Conservation (phyloP, 2,888 invertebrate genomes). For the Pseudococcus viburni region DNA sequence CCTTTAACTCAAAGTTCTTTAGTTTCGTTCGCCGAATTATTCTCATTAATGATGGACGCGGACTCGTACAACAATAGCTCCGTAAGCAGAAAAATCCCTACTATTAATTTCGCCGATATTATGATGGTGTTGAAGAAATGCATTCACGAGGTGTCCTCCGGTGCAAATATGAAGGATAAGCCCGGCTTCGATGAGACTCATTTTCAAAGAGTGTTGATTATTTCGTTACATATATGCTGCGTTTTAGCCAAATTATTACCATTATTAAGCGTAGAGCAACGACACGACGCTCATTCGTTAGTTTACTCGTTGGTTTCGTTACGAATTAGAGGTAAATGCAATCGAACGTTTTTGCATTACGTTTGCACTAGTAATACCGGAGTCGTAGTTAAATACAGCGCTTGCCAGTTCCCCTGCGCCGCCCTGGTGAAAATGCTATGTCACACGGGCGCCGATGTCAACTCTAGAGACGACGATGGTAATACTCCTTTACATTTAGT, state of each 20-base stretch:
- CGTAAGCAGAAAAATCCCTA: constrained; percentile 80
- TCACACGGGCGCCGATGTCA: constrained; percentile 86
- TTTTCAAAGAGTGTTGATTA: constrained; percentile 87
- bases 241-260: constrained; percentile 77
- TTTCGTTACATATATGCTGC: constrained; percentile 87
- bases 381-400: constrained; percentile 79
- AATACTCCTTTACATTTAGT: constrained; percentile 92
- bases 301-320: constrained; percentile 73
- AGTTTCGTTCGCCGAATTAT: constrained; percentile 94
- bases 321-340: constrained; percentile 77
- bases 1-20: constrained; percentile 96
- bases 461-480: constrained; percentile 84
- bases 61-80: constrained; percentile 74
- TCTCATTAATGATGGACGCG: constrained; percentile 94
- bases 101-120: constrained; percentile 84
- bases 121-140: constrained; percentile 70
- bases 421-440: constrained; percentile 82
- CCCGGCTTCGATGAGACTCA: constrained; percentile 81
- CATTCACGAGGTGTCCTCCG: constrained; percentile 76
- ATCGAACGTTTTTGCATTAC: constrained; percentile 84
- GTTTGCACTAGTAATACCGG: constrained; percentile 86
- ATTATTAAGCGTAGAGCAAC: constrained; percentile 70
- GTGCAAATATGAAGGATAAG: constrained; percentile 70
- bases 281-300: constrained; percentile 69
- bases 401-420: constrained; percentile 80